Conservation (phyloP, 2,888 invertebrate species). For the Epinotia ramella region DNA sequence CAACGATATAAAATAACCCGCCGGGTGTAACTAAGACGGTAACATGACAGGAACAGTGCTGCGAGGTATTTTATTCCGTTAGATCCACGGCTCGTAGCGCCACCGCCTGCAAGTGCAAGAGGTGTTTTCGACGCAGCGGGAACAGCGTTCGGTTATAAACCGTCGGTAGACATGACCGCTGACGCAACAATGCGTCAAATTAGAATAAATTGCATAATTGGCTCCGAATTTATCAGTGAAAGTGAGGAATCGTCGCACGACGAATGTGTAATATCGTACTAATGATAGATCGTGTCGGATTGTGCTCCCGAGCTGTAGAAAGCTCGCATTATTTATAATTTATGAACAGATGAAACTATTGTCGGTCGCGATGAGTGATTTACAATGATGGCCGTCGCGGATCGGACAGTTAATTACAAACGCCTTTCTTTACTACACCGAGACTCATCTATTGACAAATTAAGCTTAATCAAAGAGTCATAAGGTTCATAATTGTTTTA, state of each 20-base stretch:
- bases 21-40: conserved; percentile 66
- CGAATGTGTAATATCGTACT: conserved; percentile 67
- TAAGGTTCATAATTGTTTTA: conserved; percentile 47
- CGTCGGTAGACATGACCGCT: conserved; percentile 54
- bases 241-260: conserved; percentile 76
- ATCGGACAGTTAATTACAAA: conserved; percentile 54
- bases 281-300: conserved; percentile 72
- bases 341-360: conserved; percentile 72
- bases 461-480: conserved; percentile 46
- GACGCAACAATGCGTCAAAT: conserved; percentile 54
- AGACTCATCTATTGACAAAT: conserved; percentile 40
- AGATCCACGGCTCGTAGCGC: conserved; percentile 57
- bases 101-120: conserved; percentile 47
- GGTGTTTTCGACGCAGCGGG: conserved; percentile 47
- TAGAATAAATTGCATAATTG: conserved; percentile 76
- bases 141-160: conserved; percentile 52
- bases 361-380: conserved; percentile 68
- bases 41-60: conserved; percentile 74
- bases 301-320: conserved; percentile 65
- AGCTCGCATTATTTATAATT: conserved; percentile 73
- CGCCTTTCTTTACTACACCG: conserved; percentile 48
- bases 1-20: conserved; percentile 67
- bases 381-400: conserved; percentile 62
- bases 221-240: conserved; percentile 76
- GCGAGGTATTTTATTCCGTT: conserved; percentile 72